phyloP scores from a whole-genome alignment of 2,797 vertebrate species.

The Danionella dracula region DNA sequence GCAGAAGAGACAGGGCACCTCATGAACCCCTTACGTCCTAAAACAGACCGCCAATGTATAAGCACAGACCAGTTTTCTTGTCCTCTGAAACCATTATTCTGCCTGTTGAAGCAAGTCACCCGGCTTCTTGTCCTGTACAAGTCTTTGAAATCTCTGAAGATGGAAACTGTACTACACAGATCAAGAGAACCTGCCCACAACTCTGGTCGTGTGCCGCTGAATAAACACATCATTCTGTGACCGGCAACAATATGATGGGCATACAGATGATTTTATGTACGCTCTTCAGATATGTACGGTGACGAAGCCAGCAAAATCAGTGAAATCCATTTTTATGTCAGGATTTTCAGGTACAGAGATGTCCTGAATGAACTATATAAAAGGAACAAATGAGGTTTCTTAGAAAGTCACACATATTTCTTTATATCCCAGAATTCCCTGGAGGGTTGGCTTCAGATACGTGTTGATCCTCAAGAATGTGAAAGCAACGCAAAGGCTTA shows the following conservation, averaged over 20 bases:
- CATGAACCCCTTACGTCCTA: slow-evolving; percentile 72
- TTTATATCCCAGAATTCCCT: slow-evolving; percentile 10
- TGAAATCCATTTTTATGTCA: neutral
- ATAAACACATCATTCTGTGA: too few species aligned
- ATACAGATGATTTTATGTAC: too few species aligned
- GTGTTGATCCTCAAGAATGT: slow-evolving; percentile 58
- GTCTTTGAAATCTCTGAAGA: slow-evolving; percentile 42
- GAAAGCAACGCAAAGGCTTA: slow-evolving; percentile 45
- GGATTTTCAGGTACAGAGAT: neutral
- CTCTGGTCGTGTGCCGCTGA: too few species aligned
- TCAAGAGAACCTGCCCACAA: neutral
- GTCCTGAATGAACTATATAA: neutral
- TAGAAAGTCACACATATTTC: neutral
- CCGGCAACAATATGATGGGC: too few species aligned
- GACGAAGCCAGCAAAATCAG: neutral
- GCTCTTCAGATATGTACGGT: slow-evolving; percentile 2
- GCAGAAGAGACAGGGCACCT: slow-evolving; percentile 96
- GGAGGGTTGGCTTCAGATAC: neutral
- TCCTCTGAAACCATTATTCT: neutral
- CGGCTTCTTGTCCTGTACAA: too few species aligned
- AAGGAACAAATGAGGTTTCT: neutral
- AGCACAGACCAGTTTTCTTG: neutral
- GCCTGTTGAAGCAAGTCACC: neutral
- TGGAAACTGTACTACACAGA: slow-evolving; percentile 10
- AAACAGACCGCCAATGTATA: slow-evolving; percentile 43